A percentile compares a stretch with the other conserved stretches of the same genome.
Evolutionary conservation across 1,140 invertebrate species (phyloP).

Genomic region (Asobara japonica): DNA sequence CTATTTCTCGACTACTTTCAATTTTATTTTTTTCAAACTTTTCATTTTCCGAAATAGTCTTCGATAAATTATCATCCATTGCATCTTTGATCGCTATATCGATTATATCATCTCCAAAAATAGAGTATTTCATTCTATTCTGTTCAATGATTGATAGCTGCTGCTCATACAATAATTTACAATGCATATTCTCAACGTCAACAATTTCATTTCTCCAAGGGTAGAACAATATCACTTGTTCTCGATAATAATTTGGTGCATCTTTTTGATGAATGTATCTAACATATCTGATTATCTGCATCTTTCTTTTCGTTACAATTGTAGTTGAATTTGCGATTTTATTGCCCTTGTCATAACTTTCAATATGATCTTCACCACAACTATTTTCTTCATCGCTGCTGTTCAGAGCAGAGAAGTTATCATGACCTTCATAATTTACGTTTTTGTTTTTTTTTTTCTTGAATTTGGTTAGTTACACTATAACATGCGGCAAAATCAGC

Average conservation of each 20-base stretch:
- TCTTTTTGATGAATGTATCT: too few species aligned
- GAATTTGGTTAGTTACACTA: too few species aligned
- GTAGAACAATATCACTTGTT: slow-evolving; percentile 7
- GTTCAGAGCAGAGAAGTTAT: too few species aligned
- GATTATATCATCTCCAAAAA: neutral
- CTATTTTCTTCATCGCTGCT: too few species aligned
- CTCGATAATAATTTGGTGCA: slow-evolving; percentile 9
- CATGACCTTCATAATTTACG: too few species aligned
- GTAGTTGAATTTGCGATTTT: too few species aligned
- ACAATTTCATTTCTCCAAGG: neutral
- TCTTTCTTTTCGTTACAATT: too few species aligned
- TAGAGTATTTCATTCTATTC: neutral
- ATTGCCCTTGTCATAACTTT: too few species aligned
- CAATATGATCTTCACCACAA: too few species aligned
- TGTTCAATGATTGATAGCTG: neutral
- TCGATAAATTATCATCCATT: neutral
- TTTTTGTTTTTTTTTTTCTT: too few species aligned
- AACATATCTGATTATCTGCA: too few species aligned
- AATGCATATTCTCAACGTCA: neutral
- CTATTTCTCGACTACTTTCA: neutral
- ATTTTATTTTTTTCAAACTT: neutral
- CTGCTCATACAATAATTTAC: slow-evolving; percentile 1
- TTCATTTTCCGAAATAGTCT: neutral
- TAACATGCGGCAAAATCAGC: too few species aligned
- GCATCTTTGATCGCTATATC: neutral